Percentiles rank a stretch among this genome's conserved stretches.
Conservation (phyloP, 2,113 vertebrate genomes). For the Saiga tatarica region DNA sequence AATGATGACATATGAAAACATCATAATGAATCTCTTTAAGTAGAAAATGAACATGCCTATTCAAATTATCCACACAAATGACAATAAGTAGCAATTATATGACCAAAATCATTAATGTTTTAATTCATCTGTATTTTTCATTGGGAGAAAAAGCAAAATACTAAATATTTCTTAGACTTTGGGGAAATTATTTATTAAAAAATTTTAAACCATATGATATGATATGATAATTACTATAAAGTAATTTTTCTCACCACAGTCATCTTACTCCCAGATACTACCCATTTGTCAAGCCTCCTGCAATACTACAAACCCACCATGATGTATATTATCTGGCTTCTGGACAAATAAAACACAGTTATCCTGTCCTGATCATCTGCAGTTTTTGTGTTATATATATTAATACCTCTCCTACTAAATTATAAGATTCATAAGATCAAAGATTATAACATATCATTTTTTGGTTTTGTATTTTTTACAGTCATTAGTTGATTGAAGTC, state of each 20-base stretch:
- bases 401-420: neutral
- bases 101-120: neutral
- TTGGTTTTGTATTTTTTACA: neutral
- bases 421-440: neutral
- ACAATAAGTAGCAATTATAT: neutral
- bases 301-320: neutral
- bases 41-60: neutral
- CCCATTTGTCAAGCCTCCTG: neutral
- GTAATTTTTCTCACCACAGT: neutral
- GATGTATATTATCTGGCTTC: neutral
- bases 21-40: neutral
- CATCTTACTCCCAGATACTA: neutral
- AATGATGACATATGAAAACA: neutral
- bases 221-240: neutral
- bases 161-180: neutral
- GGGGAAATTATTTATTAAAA: neutral
- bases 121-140: neutral
- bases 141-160: neutral
- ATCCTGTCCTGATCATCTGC: neutral
- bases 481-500: neutral
- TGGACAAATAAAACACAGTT: neutral
- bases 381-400: neutral
- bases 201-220: neutral
- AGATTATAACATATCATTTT: neutral
- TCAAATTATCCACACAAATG: neutral